Conservation (phyloP, 1,140 invertebrate genomes). For the Saxidomus purpurata region DNA sequence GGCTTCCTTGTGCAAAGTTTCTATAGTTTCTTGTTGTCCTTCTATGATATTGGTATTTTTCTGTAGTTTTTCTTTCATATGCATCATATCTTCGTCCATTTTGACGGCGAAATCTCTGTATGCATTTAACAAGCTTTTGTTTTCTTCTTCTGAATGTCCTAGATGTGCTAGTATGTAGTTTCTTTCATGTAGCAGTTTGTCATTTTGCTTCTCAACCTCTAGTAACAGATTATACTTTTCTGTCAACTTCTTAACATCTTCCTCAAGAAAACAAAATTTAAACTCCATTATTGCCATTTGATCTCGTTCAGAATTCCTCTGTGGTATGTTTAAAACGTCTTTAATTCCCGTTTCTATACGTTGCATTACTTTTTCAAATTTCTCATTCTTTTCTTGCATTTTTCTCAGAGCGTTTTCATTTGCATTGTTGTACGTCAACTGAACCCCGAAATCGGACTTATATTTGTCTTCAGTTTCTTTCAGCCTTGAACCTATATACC, state of each 20-base stretch:
- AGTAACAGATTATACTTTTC: constrained; percentile 43
- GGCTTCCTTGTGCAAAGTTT: constrained; percentile 55
- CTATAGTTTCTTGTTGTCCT: constrained; percentile 54
- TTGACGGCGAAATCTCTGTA: constrained; percentile 62
- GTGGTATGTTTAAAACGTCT: neutral
- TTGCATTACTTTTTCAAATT: neutral
- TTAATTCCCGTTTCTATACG: constrained; percentile 34
- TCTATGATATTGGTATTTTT: constrained; percentile 55
- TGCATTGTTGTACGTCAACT: constrained; percentile 50
- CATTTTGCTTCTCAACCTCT: constrained; percentile 57
- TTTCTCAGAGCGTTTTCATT: constrained; percentile 53
- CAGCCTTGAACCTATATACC: neutral
- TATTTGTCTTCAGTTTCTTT: constrained; percentile 53
- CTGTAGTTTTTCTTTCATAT: constrained; percentile 40
- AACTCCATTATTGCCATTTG: constrained; percentile 62
- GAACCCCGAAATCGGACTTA: constrained; percentile 42
- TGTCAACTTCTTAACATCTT: constrained; percentile 45
- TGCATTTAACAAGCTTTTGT: constrained; percentile 58
- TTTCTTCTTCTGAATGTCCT: constrained; percentile 16
- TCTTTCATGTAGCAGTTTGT: constrained; percentile 41
- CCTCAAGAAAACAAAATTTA: constrained; percentile 43
- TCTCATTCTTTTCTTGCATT: constrained; percentile 17
- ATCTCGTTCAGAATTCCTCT: constrained; percentile 54
- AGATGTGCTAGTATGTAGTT: constrained; percentile 62
- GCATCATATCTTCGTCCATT: constrained; percentile 57